Conservation (phyloP, 2,888 invertebrate genomes). For the Eristalis tenax region DNA sequence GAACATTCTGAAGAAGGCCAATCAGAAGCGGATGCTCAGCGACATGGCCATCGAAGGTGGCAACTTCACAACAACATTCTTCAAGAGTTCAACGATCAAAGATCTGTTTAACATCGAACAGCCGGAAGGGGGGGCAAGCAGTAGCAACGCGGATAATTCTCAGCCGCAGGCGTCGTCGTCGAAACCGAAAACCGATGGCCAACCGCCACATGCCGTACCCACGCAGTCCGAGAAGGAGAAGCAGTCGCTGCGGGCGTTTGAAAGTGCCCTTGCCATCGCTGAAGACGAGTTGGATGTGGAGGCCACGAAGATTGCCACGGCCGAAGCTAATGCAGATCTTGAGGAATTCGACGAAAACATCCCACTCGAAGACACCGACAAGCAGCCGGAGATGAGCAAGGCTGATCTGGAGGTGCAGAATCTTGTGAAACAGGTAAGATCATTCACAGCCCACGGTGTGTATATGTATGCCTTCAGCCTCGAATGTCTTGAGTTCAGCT, state of each 20-base stretch:
- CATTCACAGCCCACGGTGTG: background rate
- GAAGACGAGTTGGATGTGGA: slow-evolving; percentile 97
- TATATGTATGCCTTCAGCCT: background rate
- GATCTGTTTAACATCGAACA: slow-evolving; percentile 93
- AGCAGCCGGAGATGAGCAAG: slow-evolving; percentile 84
- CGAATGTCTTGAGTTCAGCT: slow-evolving; percentile 22
- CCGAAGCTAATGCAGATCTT: slow-evolving; percentile 93
- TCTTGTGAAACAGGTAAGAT: slow-evolving; percentile 86
- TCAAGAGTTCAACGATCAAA: slow-evolving; percentile 95
- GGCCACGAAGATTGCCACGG: slow-evolving; percentile 93
- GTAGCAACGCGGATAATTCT: slow-evolving; percentile 80
- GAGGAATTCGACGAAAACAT: slow-evolving; percentile 98
- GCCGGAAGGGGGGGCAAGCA: slow-evolving; percentile 84
- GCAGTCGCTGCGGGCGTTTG: slow-evolving; percentile 86
- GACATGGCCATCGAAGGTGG: slow-evolving; percentile 99
- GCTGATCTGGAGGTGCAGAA: slow-evolving; percentile 88
- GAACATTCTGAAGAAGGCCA: slow-evolving; percentile 99
- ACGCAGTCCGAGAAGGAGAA: slow-evolving; percentile 81
- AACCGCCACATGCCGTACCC: slow-evolving; percentile 71
- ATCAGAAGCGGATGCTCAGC: slow-evolving; percentile 97
- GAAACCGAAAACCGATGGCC: slow-evolving; percentile 73
- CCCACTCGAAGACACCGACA: slow-evolving; percentile 87
- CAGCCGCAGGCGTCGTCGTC: slow-evolving; percentile 59
- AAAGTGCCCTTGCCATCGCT: slow-evolving; percentile 92
- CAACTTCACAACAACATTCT: slow-evolving; percentile 98